Evolutionary conservation across 2,888 invertebrate species (phyloP), one percentile per base, ranked within the genome.

Genomic region (Cephus runcator): DNA sequence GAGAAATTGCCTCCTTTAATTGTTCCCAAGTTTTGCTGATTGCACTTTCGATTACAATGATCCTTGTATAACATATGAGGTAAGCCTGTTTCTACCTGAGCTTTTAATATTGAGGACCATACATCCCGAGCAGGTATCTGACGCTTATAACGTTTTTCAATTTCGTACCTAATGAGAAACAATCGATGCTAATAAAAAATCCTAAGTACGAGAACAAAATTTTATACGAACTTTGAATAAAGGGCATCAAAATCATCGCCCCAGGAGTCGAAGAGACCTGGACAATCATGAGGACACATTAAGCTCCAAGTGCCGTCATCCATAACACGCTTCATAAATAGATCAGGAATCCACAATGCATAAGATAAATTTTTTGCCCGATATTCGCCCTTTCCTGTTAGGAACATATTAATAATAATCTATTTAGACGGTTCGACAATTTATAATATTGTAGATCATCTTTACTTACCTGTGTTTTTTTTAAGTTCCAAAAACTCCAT

Each of bases 31-130:
- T 99, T 99, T 91, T 99, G 96, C 88, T 99, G 99, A 92, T 99
- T 99, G 80, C 98, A 98, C 92, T 99, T 99, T 1, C 96, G 93
- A 90, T 99, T 99, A 89, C 99, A 99, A 4, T 98, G 95, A 92
- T 99, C 99, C 92, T 98, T 98, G 90, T 97, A 98, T 0, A 98
- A 92, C 98, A 99, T 99, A 91, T 98, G 99, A 0, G 99, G 99
- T 6, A 97, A 98, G 15, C 99, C 99, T 1, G 99, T 99, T 93
- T 99, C 99, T 3, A 98, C 97, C 92, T 99, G 98, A 0, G 98
- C 95, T 89, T 97, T 96, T 81, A 98, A 95, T 81, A 99, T 97
- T 69, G 98, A 97, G 88, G 96, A 96, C 99, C 99, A 99, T 69
- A 99, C 91, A 79, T 96, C 93, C 91, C 97, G 97, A 0, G 99